Percentiles rank a stretch among this genome's conserved stretches.
These are phyloP conservation scores for Lysandra bellargus DNA, from an alignment of 2,888 invertebrate species.

Conservation along the genomic window DNA sequence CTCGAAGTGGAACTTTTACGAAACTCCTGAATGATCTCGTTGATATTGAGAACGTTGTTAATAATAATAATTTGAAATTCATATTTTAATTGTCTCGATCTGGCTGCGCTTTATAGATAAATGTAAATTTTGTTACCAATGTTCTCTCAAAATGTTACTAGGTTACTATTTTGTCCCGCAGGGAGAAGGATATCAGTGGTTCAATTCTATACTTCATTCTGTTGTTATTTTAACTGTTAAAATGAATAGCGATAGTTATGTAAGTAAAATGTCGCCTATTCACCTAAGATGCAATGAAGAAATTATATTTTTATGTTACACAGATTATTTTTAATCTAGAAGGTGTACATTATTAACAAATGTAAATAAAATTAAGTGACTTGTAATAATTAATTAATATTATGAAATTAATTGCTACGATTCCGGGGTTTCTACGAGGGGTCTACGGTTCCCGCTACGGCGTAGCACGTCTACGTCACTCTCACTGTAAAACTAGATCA, in stretches of 20 bases:
- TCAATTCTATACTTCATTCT: too few relatives aligned
- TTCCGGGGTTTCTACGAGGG: not conserved
- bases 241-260: too few relatives aligned
- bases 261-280: too few relatives aligned
- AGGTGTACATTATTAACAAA: too few relatives aligned
- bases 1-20: not conserved
- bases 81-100: not conserved
- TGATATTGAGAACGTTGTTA: not conserved
- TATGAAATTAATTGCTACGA: not conserved
- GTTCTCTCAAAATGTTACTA: too few relatives aligned
- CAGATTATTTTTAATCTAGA: too few relatives aligned
- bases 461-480: not conserved
- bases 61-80: conserved; percentile 1
- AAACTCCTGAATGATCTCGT: not conserved
- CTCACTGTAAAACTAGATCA: not conserved
- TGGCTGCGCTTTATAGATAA: not conserved
- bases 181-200: too few relatives aligned
- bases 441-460: not conserved
- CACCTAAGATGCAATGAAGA: too few relatives aligned
- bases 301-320: too few relatives aligned
- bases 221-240: too few relatives aligned
- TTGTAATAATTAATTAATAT: not conserved
- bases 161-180: too few relatives aligned
- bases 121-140: not conserved
- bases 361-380: too few relatives aligned